phyloP scores from a whole-genome alignment of 2,888 invertebrate genomes.

The Antitype chi region DNA sequence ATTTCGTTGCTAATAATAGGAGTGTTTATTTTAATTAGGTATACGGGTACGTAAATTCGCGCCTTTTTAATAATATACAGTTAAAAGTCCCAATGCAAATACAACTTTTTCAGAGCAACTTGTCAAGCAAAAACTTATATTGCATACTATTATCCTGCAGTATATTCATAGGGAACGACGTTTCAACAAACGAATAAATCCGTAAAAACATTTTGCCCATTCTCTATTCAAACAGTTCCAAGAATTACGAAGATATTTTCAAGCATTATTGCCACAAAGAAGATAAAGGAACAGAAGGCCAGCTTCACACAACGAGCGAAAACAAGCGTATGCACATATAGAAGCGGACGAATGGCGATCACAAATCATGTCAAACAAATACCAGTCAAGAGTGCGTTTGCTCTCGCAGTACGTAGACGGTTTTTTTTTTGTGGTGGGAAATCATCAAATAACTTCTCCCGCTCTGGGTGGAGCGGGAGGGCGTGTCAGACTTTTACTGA shows the following conservation, averaged over 20 bases:
- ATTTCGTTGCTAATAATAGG: too few relatives aligned
- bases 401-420: not conserved
- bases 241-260: slow-evolving; percentile 52
- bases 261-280: slow-evolving; percentile 5
- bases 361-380: not conserved
- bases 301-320: not conserved
- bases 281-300: not conserved
- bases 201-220: slow-evolving; percentile 26
- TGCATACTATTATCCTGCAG: not conserved
- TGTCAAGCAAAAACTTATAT: not conserved
- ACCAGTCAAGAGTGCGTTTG: not conserved
- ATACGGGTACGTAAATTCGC: too few relatives aligned
- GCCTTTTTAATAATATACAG: too few relatives aligned
- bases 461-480: too few relatives aligned
- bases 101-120: not conserved
- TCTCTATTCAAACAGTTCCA: slow-evolving; percentile 23
- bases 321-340: not conserved
- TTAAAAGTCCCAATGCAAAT: not conserved
- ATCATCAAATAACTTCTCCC: too few relatives aligned
- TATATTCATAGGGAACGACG: not conserved
- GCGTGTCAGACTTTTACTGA: too few relatives aligned
- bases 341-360: too few relatives aligned
- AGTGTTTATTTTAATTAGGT: too few relatives aligned
- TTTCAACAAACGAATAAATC: slow-evolving; percentile 19
- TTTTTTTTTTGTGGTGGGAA: too few relatives aligned